Evolutionary conservation across 53 echinoderm and acorn worm genomes (phyloP).

Genomic region (Luidia sarsii): DNA sequence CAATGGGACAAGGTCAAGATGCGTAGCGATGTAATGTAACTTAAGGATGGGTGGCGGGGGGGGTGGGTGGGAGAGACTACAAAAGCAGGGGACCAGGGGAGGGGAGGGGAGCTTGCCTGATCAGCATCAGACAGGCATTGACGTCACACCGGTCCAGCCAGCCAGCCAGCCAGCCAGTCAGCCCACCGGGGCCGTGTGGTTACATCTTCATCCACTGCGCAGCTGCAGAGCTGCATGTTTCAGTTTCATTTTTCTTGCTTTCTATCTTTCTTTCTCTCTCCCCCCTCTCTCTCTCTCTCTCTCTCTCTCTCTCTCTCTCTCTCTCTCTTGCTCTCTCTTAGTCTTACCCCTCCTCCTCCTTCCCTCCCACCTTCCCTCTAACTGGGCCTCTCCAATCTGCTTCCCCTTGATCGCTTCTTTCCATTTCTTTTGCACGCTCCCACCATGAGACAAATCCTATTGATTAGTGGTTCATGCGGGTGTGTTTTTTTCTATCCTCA

Average conservation of each 20-base stretch:
- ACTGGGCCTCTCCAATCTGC: too few species aligned
- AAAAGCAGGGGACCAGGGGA: slow-evolving; percentile 1
- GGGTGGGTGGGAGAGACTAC: too few species aligned
- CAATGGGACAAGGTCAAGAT: slow-evolving; percentile 40
- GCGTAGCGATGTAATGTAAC: slow-evolving; percentile 4
- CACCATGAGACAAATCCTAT: slow-evolving; percentile 54
- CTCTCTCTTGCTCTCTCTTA: neutral
- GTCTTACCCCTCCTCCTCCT: too few species aligned
- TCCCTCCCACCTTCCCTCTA: too few species aligned
- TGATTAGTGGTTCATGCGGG: slow-evolving; percentile 33
- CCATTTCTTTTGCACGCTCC: slow-evolving; percentile 4
- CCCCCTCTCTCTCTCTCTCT: neutral
- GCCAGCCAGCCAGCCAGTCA: slow-evolving; percentile 22
- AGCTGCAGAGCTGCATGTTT: too few species aligned
- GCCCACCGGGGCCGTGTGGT: slow-evolving; percentile 31
- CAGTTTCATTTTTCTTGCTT: neutral
- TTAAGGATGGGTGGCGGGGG: too few species aligned
- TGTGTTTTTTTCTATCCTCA: neutral
- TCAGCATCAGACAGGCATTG: slow-evolving; percentile 47
- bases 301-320: neutral
- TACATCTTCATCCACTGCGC: too few species aligned
- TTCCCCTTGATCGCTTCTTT: neutral
- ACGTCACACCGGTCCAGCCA: slow-evolving; percentile 28
- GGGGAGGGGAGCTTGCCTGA: neutral
- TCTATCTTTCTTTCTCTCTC: neutral